These are phyloP conservation scores for Plagodis pulveraria DNA, from an alignment of 2,888 invertebrate species.

Conservation along the genomic window DNA sequence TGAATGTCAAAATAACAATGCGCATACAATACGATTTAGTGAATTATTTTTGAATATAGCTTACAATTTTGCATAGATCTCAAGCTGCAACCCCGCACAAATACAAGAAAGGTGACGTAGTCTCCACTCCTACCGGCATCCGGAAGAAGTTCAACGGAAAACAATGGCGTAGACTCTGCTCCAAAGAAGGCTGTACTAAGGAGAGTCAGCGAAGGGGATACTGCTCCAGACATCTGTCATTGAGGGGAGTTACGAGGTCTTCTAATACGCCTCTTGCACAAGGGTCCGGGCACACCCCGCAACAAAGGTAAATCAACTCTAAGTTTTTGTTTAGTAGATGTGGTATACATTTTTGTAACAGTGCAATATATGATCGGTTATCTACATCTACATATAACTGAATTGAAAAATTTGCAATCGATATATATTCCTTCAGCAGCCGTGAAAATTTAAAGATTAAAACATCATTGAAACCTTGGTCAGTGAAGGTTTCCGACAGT, in stretches of 20 bases:
- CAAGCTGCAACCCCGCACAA: slow-evolving; percentile 97
- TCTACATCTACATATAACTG: too few species aligned
- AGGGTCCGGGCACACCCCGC: slow-evolving; percentile 73
- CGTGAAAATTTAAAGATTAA: too few species aligned
- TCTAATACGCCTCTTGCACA: slow-evolving; percentile 76
- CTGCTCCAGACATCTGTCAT: slow-evolving; percentile 97
- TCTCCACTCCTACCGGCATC: slow-evolving; percentile 96
- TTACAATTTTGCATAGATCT: slow-evolving; percentile 83
- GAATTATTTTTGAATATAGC: too few species aligned
- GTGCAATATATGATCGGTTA: too few species aligned
- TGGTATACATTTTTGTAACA: too few species aligned
- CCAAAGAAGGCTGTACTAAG: slow-evolving; percentile 95
- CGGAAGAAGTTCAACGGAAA: slow-evolving; percentile 99
- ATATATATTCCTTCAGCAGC: too few species aligned
- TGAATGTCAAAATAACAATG: too few species aligned
- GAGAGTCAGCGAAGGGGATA: slow-evolving; percentile 98
- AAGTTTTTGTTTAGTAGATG: too few species aligned
- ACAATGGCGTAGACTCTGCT: slow-evolving; percentile 99
- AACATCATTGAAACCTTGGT: too few species aligned
- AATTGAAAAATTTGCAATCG: too few species aligned
- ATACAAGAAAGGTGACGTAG: slow-evolving; percentile 98
- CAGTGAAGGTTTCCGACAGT: too few species aligned
- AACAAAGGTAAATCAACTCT: slow-evolving; percentile 63
- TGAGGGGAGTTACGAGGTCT: slow-evolving; percentile 88
- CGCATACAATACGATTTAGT: too few species aligned